These are phyloP conservation scores for Chitala chitala DNA, from an alignment of 2,113 vertebrate species.

Conservation along the genomic window DNA sequence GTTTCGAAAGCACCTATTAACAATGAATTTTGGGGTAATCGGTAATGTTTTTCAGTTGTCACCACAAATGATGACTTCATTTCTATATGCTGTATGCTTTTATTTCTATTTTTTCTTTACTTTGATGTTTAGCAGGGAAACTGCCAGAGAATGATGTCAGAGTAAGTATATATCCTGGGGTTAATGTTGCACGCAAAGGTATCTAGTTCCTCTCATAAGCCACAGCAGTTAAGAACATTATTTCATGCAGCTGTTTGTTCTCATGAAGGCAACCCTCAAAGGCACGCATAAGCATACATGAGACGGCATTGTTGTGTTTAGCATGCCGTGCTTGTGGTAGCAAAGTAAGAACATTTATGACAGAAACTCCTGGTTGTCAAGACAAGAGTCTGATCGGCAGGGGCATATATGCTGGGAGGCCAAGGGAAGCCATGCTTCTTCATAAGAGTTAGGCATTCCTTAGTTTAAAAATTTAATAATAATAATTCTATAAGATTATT, in stretches of 20 bases:
- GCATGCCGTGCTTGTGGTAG: too few species aligned
- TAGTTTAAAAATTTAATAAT: too few species aligned
- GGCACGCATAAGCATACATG: too few species aligned
- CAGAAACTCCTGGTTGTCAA: too few species aligned
- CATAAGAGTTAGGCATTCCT: too few species aligned
- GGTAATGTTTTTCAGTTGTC: neutral
- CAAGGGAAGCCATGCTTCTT: too few species aligned
- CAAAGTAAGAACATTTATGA: too few species aligned
- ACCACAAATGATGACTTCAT: neutral
- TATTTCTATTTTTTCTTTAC: neutral
- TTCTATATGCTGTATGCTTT: neutral
- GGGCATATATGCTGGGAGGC: too few species aligned
- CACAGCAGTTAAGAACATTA: neutral
- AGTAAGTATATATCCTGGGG: neutral
- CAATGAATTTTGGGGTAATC: neutral
- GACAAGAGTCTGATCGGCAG: too few species aligned
- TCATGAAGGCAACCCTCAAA: neutral
- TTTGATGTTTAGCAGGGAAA: neutral
- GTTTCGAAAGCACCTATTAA: neutral
- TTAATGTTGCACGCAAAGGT: slow-evolving; percentile 4
- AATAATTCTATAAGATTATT: too few species aligned
- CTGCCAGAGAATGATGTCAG: neutral
- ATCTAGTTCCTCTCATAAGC: neutral
- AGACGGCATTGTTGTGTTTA: too few species aligned
- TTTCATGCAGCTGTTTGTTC: neutral